A percentile compares a stretch with the other conserved stretches of the same genome.
These are phyloP conservation scores for Takifugu rubripes DNA, from an alignment of 2,797 vertebrate species.

Conservation along the genomic window DNA sequence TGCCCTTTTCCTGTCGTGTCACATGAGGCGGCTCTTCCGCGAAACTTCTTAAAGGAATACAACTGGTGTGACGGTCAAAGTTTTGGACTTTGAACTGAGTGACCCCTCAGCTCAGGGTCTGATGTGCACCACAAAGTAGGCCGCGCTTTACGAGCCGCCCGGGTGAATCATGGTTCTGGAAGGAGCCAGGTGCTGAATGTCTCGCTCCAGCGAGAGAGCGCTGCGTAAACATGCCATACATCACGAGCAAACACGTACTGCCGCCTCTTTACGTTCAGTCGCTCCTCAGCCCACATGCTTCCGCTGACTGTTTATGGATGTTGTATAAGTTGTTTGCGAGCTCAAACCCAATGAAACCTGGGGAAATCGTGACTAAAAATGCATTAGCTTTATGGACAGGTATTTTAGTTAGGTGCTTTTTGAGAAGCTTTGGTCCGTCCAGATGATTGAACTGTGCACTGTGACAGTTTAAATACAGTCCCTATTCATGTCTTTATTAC, in stretches of 20 bases:
- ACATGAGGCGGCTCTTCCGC: slow-evolving; percentile 45
- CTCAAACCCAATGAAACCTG: slow-evolving; percentile 3
- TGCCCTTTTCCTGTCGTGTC: slow-evolving; percentile 17
- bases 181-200: slow-evolving; percentile 47
- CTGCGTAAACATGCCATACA: slow-evolving; percentile 55
- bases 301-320: slow-evolving; percentile 43
- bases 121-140: slow-evolving; percentile 11
- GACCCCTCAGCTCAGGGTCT: background rate
- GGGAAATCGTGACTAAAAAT: slow-evolving; percentile 13
- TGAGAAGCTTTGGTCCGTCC: no score
- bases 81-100: slow-evolving; percentile 11
- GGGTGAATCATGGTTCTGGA: slow-evolving; percentile 41
- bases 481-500: no score
- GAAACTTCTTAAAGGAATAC: slow-evolving; percentile 21
- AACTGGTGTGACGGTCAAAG: slow-evolving; percentile 1
- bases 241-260: slow-evolving; percentile 30
- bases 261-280: slow-evolving; percentile 37
- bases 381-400: no score
- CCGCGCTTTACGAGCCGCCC: slow-evolving; percentile 34
- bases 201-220: slow-evolving; percentile 44
- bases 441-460: no score
- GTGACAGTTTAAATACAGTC: no score
- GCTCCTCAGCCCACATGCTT: slow-evolving; percentile 42
- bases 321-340: slow-evolving; percentile 22
- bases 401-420: no score